Evolutionary conservation across 2,113 vertebrate genomes (phyloP), one percentile per base, ranked within the genome.

Genomic region (Microcebus jonahi): DNA sequence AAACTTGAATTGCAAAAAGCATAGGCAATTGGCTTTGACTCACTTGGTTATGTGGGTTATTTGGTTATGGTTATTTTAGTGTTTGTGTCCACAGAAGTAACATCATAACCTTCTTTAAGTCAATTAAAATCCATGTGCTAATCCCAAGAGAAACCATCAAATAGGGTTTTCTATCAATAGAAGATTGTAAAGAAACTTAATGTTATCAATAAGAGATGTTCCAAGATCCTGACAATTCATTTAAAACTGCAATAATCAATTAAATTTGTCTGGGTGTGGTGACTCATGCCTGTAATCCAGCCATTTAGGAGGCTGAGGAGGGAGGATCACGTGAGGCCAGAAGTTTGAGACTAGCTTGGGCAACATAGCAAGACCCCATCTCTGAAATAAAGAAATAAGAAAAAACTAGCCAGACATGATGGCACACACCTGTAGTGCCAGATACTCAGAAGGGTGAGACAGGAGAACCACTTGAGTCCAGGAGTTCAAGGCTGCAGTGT

Each of bases 111-210:
- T 82, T 61, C 29, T 79, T 61, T 76, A 94, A 92, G 50, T 27
- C 82, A 90, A 39, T 84, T 71, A 88, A 97, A 92, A 88, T 55
- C 73, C 90, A 34, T 55, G 23, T 15, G 27, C 34, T 80, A 71
- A 84, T 73, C 39, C 50, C 17, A 13, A 87, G 67, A 89, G 21
- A 67, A 39, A 0, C 21, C 45, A 85, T 85, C 15, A 80, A 97
- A 96, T 57, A 57, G 55, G 55, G 55, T 57, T 57, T 57, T 57
- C 86, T 3, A 2, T 86, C 63, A 90, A 81, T 34, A 14, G 27
- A 71, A 85, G 45, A 77, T 63, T 48, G 27, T 50, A 71, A 42
- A 77, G 6, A 89, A 48, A 81, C 21, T 27, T 77, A 87, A 13
- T 23, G 21, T 55, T n/a, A 89, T 90, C 36, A 79, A 82, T 65